phyloP scores from a whole-genome alignment of 2,888 invertebrate genomes.

The Hirtodrosophila duncani region DNA sequence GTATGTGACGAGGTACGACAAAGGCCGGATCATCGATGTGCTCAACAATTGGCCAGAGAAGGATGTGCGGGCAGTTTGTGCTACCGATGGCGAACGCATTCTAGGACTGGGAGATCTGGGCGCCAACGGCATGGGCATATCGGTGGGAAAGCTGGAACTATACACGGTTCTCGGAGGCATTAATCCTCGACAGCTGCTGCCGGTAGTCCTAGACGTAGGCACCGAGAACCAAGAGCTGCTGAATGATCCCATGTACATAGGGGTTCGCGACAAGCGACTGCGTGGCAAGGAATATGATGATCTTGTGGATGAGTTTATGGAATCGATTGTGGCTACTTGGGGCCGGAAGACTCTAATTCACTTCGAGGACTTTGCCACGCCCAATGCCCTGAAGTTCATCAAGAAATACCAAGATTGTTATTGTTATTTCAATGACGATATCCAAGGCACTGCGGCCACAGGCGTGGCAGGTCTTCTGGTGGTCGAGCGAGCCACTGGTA shows the following conservation, averaged over 20 bases:
- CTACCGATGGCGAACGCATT: constrained; percentile 58
- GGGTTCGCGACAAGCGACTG: constrained; percentile 40
- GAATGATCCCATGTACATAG: constrained; percentile 50
- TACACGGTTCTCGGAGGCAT: constrained; percentile 46
- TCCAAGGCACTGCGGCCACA: constrained; percentile 53
- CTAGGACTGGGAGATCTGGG: constrained; percentile 56
- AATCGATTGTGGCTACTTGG: constrained; percentile 16
- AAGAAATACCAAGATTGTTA: constrained; percentile 36
- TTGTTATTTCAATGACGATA: constrained; percentile 56
- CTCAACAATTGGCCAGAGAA: constrained; percentile 48
- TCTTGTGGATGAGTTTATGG: constrained; percentile 47
- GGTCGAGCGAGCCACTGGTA: constrained; percentile 35
- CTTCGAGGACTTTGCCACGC: constrained; percentile 61
- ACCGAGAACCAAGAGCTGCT: constrained; percentile 42
- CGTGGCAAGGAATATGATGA: constrained; percentile 49
- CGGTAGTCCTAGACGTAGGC: constrained; percentile 44
- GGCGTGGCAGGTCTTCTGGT: constrained; percentile 48
- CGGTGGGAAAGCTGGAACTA: constrained; percentile 52
- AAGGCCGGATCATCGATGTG: constrained; percentile 38
- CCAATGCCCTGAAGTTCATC: constrained; percentile 48
- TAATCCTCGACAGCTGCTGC: constrained; percentile 38
- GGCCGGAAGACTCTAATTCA: constrained; percentile 47
- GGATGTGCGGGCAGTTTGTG: constrained; percentile 39
- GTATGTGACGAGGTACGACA: constrained; percentile 79
- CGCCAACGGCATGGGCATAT: constrained; percentile 60